Base-by-base conservation (phyloP, 2,797 vertebrate genomes). In the Cyclura pinguis region DNA sequence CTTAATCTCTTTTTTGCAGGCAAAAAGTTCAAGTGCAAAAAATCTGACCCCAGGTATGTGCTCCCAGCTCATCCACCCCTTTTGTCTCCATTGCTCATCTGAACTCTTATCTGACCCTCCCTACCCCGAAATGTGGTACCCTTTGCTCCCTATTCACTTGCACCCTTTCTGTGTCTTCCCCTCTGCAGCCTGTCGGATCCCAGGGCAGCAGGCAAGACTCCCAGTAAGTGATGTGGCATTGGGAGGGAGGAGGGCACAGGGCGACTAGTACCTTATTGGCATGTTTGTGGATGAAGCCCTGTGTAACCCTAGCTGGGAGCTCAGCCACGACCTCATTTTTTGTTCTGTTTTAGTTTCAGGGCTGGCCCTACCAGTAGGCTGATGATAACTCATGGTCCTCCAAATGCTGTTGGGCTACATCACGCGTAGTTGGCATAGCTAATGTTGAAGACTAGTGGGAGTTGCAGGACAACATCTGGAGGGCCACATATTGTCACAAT, bases 11-110 rank as follows among this genome's bases (percentile, higher is more conserved):
- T 64, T 64, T 35, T 14, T 87, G 85, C 95, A 96, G 96, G 96
- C 92, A 96, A 94, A 95, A 96, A 96, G 78, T 93, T 95, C 78
- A 96, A 91, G 90, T 96, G 96, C 93, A 95, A 95, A 89, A 96
- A 96, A 88, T 95, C 95, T 1, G 95, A 96, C 90, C 95, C 91
- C 42, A 87, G 88, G 91, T 92, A 87, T 8, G 88, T 72, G n/a
- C 32, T 83, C 59, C 4, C 12, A 14, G 3, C 10, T 10, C 32
- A 32, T 69, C 14, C 57, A 9, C 4, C 35, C n/a, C 22, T 62
- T 72, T 29, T 3, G 0, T 6, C 32, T 35, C 1, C 14, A 0
- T 52, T 50, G 52, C 22, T 72, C 76, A 9, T 13, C n/a, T 9
- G 12, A 83, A 35, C 57, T 50, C 52, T 52, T 32, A 13, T 12